Evolutionary conservation across 2,113 vertebrate species (phyloP), one percentile per base, ranked within the genome.

Genomic region (Hydrochoerus hydrochaeris): DNA sequence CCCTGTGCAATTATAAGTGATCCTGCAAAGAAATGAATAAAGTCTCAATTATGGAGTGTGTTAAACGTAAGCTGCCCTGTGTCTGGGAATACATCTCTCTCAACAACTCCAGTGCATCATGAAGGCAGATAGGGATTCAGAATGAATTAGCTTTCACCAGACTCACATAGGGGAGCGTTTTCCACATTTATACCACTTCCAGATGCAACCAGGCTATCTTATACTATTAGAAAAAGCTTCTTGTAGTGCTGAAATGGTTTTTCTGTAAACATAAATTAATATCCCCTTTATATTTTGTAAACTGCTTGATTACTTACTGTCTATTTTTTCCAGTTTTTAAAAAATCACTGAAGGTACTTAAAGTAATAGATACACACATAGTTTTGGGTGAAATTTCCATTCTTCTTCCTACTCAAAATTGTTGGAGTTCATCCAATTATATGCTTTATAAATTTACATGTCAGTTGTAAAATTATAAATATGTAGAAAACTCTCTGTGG

Each of bases 11-110:
- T 98, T 96, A 96, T 71, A 95, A 96, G 67, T 88, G 97, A 96
- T 96, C 93, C 82, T 91, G 92, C 82, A 95, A 98, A 98, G 65
- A 97, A 96, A 97, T 91, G 17, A 98, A 96, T 90, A 90, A 96
- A 98, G 96, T 90, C 46, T 94, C 95, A 97, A 38, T 97, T 97
- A 97, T 17, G 62, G 73, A 96, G 58, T 75, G 44, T 92, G 90
- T 95, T 91, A 96, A 96, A 91, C 87, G 78, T 90, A 97, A 94
- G 28, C 17, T 94, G 87, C 69, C 52, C 63, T 80, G 4, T 41
- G 65, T 44, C 44, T 96, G 58, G 46, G 58, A 83, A 86, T 96
- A 90, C 0, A 0, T 86, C 73, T 96, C 63, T 77, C 22, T 38
- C 52, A 95, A 80, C 78, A 38, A 97, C n/a, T 77, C 67, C 63